These are phyloP conservation scores for Eristalinus sepulchralis DNA, from an alignment of 2,888 invertebrate species.

Conservation along the genomic window DNA sequence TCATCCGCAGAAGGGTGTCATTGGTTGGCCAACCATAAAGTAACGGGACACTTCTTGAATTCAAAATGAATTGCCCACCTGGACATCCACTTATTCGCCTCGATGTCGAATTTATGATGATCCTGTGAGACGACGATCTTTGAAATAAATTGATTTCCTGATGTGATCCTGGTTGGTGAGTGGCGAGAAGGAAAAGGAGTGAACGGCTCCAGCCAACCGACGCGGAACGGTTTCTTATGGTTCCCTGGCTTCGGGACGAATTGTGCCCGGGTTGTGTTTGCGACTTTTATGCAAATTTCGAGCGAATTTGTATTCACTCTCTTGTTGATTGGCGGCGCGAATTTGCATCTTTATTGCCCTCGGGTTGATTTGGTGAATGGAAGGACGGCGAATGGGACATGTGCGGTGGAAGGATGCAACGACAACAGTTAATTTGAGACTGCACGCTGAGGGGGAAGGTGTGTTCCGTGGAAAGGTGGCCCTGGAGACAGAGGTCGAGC, in stretches of 20 bases:
- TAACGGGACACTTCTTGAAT: constrained; percentile 19
- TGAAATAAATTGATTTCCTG: not conserved
- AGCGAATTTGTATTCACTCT: not conserved
- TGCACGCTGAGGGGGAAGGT: too few relatives aligned
- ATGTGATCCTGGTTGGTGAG: not conserved
- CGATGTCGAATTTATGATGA: not conserved
- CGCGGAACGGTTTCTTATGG: not conserved
- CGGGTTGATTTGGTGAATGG: constrained; percentile 17
- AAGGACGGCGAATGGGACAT: not conserved
- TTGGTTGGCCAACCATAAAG: constrained; percentile 10
- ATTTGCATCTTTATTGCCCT: constrained; percentile 43
- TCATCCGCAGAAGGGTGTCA: not conserved
- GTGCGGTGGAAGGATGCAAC: not conserved
- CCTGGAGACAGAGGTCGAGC: too few relatives aligned
- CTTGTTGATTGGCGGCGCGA: not conserved
- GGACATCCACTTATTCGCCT: not conserved
- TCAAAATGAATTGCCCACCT: not conserved
- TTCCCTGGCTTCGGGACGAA: not conserved
- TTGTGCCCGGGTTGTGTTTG: not conserved
- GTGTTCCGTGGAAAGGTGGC: too few relatives aligned
- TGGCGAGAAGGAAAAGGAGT: not conserved
- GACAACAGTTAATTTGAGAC: too few relatives aligned
- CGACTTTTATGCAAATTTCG: constrained; percentile 27
- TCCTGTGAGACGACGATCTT: not conserved
- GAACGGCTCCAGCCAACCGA: not conserved